Evolutionary conservation across 2,113 vertebrate genomes (phyloP).

Genomic region (Ibidorhyncha struthersii): DNA sequence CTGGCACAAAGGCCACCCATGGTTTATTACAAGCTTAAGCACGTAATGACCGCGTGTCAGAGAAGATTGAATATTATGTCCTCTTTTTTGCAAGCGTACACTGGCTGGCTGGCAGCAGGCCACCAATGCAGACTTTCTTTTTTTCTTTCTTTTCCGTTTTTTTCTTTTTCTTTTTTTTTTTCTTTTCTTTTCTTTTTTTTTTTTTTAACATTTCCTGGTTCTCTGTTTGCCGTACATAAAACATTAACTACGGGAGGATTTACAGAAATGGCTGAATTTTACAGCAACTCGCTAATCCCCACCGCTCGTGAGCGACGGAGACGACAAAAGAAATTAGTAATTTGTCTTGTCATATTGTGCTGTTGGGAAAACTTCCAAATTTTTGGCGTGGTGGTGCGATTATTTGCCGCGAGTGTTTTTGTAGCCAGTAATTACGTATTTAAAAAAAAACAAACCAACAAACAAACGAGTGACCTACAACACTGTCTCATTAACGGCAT

Average conservation of each 20-base stretch:
- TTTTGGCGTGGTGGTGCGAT: slow-evolving; percentile 24
- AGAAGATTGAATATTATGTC: slow-evolving; percentile 5
- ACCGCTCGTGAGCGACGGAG: background rate
- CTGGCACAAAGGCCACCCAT: background rate
- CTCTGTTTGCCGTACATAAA: background rate
- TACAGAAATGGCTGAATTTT: background rate
- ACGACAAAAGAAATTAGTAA: background rate
- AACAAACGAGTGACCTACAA: background rate
- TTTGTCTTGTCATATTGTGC: slow-evolving; percentile 48
- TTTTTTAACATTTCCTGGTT: background rate
- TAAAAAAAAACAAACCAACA: background rate
- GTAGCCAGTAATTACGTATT: background rate
- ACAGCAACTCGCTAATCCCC: background rate
- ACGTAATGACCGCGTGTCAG: background rate
- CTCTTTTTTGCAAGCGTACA: background rate
- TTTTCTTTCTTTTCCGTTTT: background rate
- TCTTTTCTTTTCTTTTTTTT: background rate
- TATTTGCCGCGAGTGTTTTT: background rate
- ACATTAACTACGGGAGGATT: slow-evolving; percentile 12
- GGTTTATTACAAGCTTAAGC: background rate
- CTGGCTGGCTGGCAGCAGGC: background rate
- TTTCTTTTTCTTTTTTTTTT: background rate
- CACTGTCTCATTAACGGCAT: background rate
- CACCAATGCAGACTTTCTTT: background rate
- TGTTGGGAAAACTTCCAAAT: slow-evolving; percentile 43